A percentile compares a stretch with the other conserved stretches of the same genome.
Evolutionary conservation across 2,113 vertebrate genomes (phyloP).

Genomic region (Saguinus imperator): DNA sequence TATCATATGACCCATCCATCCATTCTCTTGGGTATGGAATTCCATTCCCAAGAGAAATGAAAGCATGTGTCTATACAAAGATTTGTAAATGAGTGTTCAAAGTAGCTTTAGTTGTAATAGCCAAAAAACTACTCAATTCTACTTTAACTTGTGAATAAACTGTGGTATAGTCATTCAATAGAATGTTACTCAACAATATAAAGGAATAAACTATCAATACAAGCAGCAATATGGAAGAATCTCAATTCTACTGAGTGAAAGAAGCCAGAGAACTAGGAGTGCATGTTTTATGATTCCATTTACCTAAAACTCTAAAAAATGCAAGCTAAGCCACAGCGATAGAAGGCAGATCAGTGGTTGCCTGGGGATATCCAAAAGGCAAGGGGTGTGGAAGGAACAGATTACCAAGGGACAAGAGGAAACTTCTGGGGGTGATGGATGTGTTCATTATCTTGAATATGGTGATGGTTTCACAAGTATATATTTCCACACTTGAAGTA

Average conservation of each 20-base stretch:
- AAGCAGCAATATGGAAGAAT: not conserved
- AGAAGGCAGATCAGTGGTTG: not conserved
- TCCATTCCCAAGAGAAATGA: constrained; percentile 17
- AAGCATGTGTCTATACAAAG: not conserved
- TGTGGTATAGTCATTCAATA: not conserved
- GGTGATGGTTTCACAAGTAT: not conserved
- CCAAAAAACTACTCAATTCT: not conserved
- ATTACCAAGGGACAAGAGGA: not conserved
- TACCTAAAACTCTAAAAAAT: constrained; percentile 29
- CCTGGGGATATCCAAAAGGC: not conserved
- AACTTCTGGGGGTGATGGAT: not conserved
- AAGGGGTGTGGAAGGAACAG: not conserved
- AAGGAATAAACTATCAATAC: not conserved
- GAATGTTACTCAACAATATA: not conserved
- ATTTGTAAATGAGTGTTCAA: constrained; percentile 2
- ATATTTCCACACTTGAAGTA: not conserved
- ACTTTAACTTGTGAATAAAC: not conserved
- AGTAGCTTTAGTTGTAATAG: not conserved
- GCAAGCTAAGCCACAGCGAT: not conserved
- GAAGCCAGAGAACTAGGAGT: not conserved
- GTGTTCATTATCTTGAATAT: constrained; percentile 19
- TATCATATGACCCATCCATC: not conserved
- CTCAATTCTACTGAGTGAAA: constrained; percentile 10
- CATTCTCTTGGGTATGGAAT: too few relatives aligned
- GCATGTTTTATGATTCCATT: not conserved